Conservation (phyloP, 2,888 invertebrate genomes). For the Erebia ligea region DNA sequence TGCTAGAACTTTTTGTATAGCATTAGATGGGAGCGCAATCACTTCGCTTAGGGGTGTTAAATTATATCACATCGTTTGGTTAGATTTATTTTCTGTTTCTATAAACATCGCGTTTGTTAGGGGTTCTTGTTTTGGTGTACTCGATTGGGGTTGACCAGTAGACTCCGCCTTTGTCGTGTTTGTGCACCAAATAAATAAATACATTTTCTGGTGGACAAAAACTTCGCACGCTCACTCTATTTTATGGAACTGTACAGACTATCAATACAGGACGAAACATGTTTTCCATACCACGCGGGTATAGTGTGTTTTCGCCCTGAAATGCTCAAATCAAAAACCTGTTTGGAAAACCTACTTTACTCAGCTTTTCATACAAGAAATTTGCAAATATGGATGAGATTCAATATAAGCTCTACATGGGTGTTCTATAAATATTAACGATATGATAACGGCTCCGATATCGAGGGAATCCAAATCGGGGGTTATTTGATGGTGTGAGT, state of each 20-base stretch:
- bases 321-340: neutral
- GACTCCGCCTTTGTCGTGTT: too few relatives aligned
- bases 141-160: neutral
- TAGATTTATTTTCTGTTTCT: neutral
- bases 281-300: too few relatives aligned
- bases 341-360: conserved; percentile 2
- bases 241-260: too few relatives aligned
- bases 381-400: conserved; percentile 36
- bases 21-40: neutral
- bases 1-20: neutral
- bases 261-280: too few relatives aligned
- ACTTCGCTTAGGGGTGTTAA: neutral
- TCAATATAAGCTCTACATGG: conserved; percentile 42
- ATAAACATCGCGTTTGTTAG: neutral
- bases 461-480: conserved; percentile 43
- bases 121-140: neutral
- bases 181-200: too few relatives aligned
- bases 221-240: too few relatives aligned
- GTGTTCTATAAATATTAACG: conserved; percentile 49
- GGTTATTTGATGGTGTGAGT: conserved; percentile 10
- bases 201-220: too few relatives aligned
- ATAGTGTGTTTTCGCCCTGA: too few relatives aligned
- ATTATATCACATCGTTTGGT: neutral
- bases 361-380: conserved; percentile 7
- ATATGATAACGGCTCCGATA: conserved; percentile 46